phyloP scores from a whole-genome alignment of 2,113 vertebrate genomes.

The Tetraodon nigroviridis region DNA sequence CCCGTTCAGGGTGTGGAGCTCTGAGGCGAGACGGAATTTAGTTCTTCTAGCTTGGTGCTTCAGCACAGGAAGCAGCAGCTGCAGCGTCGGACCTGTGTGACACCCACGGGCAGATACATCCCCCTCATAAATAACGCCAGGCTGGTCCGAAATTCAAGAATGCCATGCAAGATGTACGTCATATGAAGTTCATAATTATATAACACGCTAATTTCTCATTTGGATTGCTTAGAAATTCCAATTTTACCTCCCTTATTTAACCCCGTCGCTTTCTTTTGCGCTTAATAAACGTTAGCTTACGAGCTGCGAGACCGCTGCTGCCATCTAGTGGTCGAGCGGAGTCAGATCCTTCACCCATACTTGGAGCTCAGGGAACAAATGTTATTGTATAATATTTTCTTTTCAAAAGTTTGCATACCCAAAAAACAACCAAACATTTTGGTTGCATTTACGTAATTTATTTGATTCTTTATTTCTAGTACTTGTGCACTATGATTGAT shows the following conservation, averaged over 20 bases:
- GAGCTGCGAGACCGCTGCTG: constrained; percentile 17
- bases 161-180: neutral
- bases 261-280: constrained; percentile 13
- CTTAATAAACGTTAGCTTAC: constrained; percentile 15
- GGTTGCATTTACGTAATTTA: too few relatives aligned
- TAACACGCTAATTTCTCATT: neutral
- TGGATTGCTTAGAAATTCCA: neutral
- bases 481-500: too few relatives aligned
- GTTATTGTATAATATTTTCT: neutral
- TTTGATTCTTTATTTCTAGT: too few relatives aligned
- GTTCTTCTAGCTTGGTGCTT: constrained; percentile 27
- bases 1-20: constrained; percentile 21
- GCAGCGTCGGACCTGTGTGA: constrained; percentile 50
- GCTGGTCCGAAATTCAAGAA: constrained; percentile 1
- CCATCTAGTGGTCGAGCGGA: constrained; percentile 11
- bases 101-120: constrained; percentile 51
- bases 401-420: neutral
- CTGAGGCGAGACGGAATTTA: constrained; percentile 12
- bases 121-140: constrained; percentile 48
- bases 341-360: neutral
- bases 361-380: too few relatives aligned
- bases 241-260: neutral
- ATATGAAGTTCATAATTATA: neutral
- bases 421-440: neutral
- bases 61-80: constrained; percentile 67